Evolutionary conservation across 1,140 invertebrate genomes (phyloP).

Genomic region (Batillaria attramentaria): DNA sequence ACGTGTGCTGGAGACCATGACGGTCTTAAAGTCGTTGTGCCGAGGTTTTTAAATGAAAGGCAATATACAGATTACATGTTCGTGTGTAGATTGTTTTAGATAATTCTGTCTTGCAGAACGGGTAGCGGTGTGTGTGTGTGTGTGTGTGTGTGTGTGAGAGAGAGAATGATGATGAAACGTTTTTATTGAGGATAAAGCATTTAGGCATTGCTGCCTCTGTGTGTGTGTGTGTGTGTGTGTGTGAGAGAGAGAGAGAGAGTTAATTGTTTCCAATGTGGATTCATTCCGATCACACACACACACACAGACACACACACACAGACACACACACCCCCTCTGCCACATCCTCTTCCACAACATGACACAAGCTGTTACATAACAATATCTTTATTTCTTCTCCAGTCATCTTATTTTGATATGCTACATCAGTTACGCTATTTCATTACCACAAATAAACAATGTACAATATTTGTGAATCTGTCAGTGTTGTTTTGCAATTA

Average conservation of each 20-base stretch:
- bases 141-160: neutral
- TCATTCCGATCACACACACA: neutral
- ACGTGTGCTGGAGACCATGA: too few relatives aligned
- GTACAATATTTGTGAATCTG: neutral
- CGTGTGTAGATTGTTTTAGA: too few relatives aligned
- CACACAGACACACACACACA: neutral
- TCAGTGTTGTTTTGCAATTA: neutral
- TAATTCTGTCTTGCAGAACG: too few relatives aligned
- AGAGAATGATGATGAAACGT: too few relatives aligned
- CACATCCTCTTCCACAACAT: neutral
- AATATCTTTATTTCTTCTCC: conserved; percentile 29
- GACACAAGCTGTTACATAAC: neutral
- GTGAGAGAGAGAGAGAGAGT: neutral
- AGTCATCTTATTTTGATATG: conserved; percentile 26
- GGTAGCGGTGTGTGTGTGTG: too few relatives aligned
- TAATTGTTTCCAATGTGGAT: neutral
- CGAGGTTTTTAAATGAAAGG: too few relatives aligned
- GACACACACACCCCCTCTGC: neutral
- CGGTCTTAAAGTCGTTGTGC: too few relatives aligned
- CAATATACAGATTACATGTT: too few relatives aligned
- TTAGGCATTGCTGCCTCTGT: too few relatives aligned
- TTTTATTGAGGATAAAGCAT: too few relatives aligned
- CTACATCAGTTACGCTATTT: conserved; percentile 25
- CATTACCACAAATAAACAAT: conserved; percentile 24
- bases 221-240: neutral